Evolutionary conservation across 2,113 vertebrate species (phyloP).

Genomic region (Chlorodrepanis virens): DNA sequence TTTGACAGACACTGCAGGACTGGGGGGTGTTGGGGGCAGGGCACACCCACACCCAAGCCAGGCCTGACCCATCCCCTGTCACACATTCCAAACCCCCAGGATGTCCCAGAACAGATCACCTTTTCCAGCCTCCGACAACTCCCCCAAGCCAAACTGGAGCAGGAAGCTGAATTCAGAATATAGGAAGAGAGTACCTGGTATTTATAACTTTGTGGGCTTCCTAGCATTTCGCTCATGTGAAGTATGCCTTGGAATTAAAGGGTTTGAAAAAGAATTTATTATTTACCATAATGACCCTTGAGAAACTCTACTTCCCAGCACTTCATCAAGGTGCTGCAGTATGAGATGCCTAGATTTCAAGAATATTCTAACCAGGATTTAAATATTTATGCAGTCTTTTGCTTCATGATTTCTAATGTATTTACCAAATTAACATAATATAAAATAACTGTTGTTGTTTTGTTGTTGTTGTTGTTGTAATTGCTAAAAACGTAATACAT

Average conservation of each 20-base stretch:
- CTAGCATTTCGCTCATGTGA: neutral
- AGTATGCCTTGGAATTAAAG: neutral
- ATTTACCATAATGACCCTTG: neutral
- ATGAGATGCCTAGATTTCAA: neutral
- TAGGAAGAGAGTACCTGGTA: neutral
- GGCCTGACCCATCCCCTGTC: neutral
- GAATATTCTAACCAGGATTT: neutral
- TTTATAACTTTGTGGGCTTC: neutral
- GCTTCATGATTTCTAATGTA: neutral
- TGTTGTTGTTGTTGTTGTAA: neutral
- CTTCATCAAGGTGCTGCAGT: neutral
- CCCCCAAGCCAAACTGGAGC: neutral
- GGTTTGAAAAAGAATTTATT: neutral
- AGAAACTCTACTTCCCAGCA: neutral
- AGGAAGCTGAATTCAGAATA: neutral
- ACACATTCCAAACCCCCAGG: neutral
- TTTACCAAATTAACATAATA: neutral
- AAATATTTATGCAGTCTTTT: neutral
- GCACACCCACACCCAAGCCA: neutral
- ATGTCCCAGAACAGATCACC: neutral
- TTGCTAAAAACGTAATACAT: neutral
- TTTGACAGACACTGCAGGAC: fast-evolving
- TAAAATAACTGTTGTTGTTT: neutral
- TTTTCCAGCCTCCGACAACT: neutral
- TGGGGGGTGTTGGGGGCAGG: fast-evolving